Conservation (phyloP, 2,113 vertebrate species). For the Antechinus stuartii region DNA sequence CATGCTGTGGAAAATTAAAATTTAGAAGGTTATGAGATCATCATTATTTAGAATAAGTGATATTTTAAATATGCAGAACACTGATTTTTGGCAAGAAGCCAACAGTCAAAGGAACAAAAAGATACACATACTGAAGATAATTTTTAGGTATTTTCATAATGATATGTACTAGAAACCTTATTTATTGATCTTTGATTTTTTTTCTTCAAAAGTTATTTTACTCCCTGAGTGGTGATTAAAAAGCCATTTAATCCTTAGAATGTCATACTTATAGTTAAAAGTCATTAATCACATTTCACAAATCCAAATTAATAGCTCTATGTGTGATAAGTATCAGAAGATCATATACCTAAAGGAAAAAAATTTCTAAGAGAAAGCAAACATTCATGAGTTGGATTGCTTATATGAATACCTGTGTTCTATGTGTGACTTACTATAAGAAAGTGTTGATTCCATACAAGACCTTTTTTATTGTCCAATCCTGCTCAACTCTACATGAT, state of each 20-base stretch:
- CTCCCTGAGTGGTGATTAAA: neutral
- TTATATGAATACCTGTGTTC: neutral
- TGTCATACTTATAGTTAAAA: slow-evolving; percentile 41
- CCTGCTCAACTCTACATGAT: neutral
- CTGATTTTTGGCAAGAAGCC: slow-evolving; percentile 64
- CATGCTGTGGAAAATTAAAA: slow-evolving; percentile 53
- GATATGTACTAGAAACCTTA: slow-evolving; percentile 31
- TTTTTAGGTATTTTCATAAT: slow-evolving; percentile 50
- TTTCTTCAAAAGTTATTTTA: slow-evolving; percentile 17
- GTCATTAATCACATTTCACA: neutral
- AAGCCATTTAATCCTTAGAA: slow-evolving; percentile 22
- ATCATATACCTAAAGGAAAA: slow-evolving; percentile 38
- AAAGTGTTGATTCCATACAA: neutral
- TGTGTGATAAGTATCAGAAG: slow-evolving; percentile 45
- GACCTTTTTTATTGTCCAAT: neutral
- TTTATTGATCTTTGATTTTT: slow-evolving; percentile 16
- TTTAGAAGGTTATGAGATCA: slow-evolving; percentile 38
- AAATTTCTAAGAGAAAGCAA: neutral
- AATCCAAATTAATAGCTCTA: slow-evolving; percentile 55
- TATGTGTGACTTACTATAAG: neutral
- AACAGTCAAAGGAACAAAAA: slow-evolving; percentile 35
- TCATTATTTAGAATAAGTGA: slow-evolving; percentile 66
- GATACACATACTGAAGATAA: slow-evolving; percentile 38
- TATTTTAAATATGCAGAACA: slow-evolving; percentile 69
- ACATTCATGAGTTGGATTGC: slow-evolving; percentile 6